Evolutionary conservation across 1,140 invertebrate species (phyloP), one percentile per base, ranked within the genome.

Genomic region (Agraylea sexmaculata): DNA sequence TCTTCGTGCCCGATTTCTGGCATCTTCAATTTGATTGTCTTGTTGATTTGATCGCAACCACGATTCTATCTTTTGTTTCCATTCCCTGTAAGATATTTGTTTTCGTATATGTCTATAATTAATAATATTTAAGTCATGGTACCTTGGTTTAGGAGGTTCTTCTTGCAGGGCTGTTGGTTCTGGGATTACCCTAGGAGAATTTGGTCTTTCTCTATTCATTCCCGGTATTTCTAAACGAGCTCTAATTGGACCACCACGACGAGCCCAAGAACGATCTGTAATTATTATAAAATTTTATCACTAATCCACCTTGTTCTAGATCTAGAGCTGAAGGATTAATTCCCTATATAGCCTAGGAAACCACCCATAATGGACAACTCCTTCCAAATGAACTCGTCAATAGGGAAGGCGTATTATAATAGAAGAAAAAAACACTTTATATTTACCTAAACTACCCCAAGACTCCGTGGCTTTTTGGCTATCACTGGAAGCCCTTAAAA

Each of bases 11-110:
- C 74, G 71, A 49, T 70, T 68, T 28, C 70, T 68, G 38, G 78
- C 66, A 48, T 83, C 77, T 40, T 78, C 74, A 40, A 71, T 74
- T 37, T 76, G 73, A 42, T 75, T 72, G 57, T 87, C 83, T 53
- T 87, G 83, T 53, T 80, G 80, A 60, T 85, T 87, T 40, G 87
- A 84, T 44, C 85, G 76, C 45, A 91, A 63, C 88, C 88, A 91
- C 11, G 83, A 83, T 62, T 90, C 84, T 48, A 93, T 90, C 57
- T 90, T 88, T 55, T 87, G 78, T 21, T 81, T 66, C 83, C 83
- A 87, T 46, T 86, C 78, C 56, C 78, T 76, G 54, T 43, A 64
- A 64, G 57, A 60, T 54, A 56, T 20, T 35, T 35, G 23, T 3
- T 4, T 17, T 35, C 18, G 5, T 5, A n/a, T 35, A 16, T 35